phyloP scores from a whole-genome alignment of 2,113 vertebrate species.

The Budorcas taxicolor region DNA sequence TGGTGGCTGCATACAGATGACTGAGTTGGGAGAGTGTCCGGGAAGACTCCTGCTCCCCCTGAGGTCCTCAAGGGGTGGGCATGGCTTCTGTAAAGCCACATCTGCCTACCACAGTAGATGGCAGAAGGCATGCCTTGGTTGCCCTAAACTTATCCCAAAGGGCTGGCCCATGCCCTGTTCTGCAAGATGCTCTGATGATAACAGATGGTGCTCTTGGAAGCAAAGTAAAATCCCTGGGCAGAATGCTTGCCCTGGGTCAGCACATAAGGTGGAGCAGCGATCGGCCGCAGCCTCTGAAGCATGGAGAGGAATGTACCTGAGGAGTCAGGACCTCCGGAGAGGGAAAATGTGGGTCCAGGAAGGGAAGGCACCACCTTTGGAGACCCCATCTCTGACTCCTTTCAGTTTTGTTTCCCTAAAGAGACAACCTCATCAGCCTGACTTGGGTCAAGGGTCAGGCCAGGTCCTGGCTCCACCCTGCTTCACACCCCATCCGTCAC shows the following conservation, averaged over 20 bases:
- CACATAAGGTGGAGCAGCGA: rapidly evolving
- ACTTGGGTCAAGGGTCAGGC: neutral
- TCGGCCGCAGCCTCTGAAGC: neutral
- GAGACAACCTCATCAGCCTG: neutral
- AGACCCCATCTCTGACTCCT: neutral
- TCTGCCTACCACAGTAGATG: no score
- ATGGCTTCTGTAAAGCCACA: neutral
- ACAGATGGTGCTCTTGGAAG: neutral
- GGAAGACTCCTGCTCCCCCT: neutral
- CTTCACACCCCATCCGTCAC: neutral
- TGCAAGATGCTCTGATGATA: neutral
- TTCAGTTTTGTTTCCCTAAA: neutral
- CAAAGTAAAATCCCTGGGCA: neutral
- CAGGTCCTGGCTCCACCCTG: neutral
- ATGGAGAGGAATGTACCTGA: rapidly evolving
- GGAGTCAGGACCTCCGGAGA: neutral
- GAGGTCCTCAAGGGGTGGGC: neutral
- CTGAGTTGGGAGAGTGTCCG: rapidly evolving
- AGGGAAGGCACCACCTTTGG: neutral
- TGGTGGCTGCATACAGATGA: neutral
- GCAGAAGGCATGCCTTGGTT: neutral
- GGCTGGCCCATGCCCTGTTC: neutral
- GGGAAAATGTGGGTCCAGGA: neutral
- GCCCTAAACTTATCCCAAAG: neutral
- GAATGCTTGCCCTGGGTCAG: neutral